Evolutionary conservation across 1,140 invertebrate species (phyloP).

Genomic region (Grapholita molesta): DNA sequence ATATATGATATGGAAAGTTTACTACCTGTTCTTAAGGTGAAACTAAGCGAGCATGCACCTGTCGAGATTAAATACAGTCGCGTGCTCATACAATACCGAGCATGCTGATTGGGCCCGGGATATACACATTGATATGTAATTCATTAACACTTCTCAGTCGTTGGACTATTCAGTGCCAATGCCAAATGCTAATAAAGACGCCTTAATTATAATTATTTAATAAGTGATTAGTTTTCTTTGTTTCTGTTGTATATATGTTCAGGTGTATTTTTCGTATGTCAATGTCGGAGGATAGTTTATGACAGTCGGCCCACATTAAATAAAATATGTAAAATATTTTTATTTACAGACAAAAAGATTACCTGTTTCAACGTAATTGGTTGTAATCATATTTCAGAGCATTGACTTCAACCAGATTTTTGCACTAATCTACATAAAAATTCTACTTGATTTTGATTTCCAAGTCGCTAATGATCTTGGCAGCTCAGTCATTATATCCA

Average conservation of each 20-base stretch:
- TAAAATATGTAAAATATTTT: too few relatives aligned
- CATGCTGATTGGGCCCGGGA: constrained; percentile 9
- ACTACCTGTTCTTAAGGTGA: constrained; percentile 36
- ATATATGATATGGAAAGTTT: constrained; percentile 34
- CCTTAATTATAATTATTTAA: too few relatives aligned
- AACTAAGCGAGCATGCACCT: constrained; percentile 30
- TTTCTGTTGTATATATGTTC: too few relatives aligned
- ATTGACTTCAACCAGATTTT: background rate
- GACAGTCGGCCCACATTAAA: too few relatives aligned
- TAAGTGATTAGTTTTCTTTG: too few relatives aligned
- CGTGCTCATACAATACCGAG: constrained; percentile 27
- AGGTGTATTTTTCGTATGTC: too few relatives aligned
- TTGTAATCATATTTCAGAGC: background rate
- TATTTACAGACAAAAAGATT: too few relatives aligned
- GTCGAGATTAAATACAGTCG: constrained; percentile 20
- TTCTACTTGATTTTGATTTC: background rate
- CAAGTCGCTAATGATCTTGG: background rate
- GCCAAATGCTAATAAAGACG: too few relatives aligned
- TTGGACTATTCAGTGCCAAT: background rate
- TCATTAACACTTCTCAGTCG: background rate
- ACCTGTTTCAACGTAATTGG: too few relatives aligned
- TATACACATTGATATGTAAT: background rate
- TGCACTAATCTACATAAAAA: background rate
- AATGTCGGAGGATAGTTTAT: too few relatives aligned
- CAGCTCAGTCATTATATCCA: background rate